Conservation (phyloP, 2,113 vertebrate genomes). For the Gulo gulo region DNA sequence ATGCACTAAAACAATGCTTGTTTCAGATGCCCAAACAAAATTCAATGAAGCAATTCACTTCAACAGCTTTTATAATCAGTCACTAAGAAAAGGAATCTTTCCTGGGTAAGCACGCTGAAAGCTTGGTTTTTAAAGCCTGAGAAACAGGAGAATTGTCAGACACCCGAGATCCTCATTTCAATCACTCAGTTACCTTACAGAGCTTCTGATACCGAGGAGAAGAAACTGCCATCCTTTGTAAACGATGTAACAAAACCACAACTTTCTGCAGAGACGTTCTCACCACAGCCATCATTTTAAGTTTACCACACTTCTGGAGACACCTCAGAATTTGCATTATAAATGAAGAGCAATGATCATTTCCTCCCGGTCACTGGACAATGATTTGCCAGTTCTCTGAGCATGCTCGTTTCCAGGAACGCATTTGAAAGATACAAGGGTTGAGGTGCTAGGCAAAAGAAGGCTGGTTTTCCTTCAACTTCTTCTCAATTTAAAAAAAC, state of each 20-base stretch:
- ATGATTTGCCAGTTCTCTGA: conserved; percentile 88
- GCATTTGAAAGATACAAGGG: conserved; percentile 80
- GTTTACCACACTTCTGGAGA: conserved; percentile 96
- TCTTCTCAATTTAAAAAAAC: conserved; percentile 70
- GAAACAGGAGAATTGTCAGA: conserved; percentile 46
- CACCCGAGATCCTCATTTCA: conserved; percentile 53
- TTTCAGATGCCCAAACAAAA: conserved; percentile 18
- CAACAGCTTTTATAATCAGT: conserved; percentile 2
- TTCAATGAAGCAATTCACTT: not conserved
- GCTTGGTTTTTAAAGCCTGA: conserved; percentile 20
- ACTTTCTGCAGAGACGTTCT: conserved; percentile 99
- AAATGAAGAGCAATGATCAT: conserved; percentile 91
- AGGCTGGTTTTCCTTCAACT: conserved; percentile 82
- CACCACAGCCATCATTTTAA: conserved; percentile 99
- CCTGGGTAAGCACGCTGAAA: not conserved
- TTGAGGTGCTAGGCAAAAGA: conserved; percentile 78
- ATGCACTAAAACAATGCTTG: conserved; percentile 19
- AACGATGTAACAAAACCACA: conserved; percentile 98
- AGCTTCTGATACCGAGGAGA: conserved; percentile 99
- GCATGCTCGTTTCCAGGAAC: conserved; percentile 87
- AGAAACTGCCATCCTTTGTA: conserved; percentile 99
- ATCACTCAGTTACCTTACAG: conserved; percentile 93
- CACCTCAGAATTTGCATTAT: conserved; percentile 97
- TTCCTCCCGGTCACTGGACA: conserved; percentile 89
- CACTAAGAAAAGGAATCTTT: not conserved